Evolutionary conservation across 2,113 vertebrate species (phyloP).

Genomic region (Toxotes jaculatrix): DNA sequence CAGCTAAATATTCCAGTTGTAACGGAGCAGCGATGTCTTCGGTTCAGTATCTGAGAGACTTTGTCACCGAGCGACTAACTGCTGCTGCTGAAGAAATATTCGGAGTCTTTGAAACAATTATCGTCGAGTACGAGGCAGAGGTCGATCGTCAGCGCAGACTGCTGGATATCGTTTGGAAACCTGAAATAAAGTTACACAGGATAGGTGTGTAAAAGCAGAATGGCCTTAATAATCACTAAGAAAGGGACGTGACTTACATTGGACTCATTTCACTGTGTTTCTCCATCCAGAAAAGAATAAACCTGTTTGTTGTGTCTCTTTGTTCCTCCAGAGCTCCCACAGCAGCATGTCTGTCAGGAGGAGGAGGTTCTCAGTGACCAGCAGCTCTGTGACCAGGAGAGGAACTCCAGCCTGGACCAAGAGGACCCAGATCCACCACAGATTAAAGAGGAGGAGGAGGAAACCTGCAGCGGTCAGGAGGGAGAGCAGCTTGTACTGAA

Average conservation of each 20-base stretch:
- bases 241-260: too few species aligned
- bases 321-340: neutral
- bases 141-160: neutral
- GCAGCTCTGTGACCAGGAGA: neutral
- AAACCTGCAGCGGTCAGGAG: neutral
- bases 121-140: neutral
- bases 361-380: neutral
- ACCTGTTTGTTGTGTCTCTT: neutral
- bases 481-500: neutral
- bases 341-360: neutral
- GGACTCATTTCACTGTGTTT: too few species aligned
- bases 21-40: neutral
- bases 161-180: neutral
- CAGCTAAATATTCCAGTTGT: neutral
- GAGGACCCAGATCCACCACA: neutral
- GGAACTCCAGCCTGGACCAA: neutral
- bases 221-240: too few species aligned
- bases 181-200: neutral
- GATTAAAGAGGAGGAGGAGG: neutral
- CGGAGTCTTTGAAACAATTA: neutral
- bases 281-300: too few species aligned
- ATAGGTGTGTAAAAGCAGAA: neutral
- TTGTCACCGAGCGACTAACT: neutral
- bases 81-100: too few species aligned
- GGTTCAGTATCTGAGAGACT: neutral